Percentiles rank a stretch among this genome's conserved stretches.
Conservation (phyloP, 2,113 vertebrate genomes). For the Pavo muticus region DNA sequence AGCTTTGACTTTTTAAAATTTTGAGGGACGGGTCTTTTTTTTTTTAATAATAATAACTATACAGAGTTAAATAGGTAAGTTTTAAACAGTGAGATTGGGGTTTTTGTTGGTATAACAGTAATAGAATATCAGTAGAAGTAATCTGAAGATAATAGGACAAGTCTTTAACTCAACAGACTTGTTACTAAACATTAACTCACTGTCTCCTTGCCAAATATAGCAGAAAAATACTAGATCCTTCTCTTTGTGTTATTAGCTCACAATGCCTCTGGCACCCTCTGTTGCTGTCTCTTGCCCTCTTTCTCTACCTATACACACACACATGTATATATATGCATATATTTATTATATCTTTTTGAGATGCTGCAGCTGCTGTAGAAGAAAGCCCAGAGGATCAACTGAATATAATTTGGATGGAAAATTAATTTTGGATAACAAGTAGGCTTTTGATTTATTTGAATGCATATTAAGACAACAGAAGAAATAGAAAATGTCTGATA, state of each 20-base stretch:
- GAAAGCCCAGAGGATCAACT: not conserved
- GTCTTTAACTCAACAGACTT: not conserved
- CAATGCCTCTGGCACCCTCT: not conserved
- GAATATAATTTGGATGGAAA: not conserved
- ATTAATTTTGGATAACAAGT: not conserved
- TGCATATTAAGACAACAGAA: not conserved
- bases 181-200: not conserved
- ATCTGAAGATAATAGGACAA: not conserved
- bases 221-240: not conserved
- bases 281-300: not conserved
- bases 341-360: not conserved
- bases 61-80: not conserved
- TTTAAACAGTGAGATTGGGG: not conserved
- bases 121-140: not conserved
- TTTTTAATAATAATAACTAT: not conserved
- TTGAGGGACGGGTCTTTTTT: fast-evolving
- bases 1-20: not conserved
- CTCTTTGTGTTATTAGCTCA: not conserved
- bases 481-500: not conserved
- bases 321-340: too few relatives aligned
- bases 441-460: not conserved
- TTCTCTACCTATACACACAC: fast-evolving
- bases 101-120: not conserved
- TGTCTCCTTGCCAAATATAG: not conserved
- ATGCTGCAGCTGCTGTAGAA: not conserved